Conservation (phyloP, 1,140 invertebrate genomes). For the Achatina immaculata region DNA sequence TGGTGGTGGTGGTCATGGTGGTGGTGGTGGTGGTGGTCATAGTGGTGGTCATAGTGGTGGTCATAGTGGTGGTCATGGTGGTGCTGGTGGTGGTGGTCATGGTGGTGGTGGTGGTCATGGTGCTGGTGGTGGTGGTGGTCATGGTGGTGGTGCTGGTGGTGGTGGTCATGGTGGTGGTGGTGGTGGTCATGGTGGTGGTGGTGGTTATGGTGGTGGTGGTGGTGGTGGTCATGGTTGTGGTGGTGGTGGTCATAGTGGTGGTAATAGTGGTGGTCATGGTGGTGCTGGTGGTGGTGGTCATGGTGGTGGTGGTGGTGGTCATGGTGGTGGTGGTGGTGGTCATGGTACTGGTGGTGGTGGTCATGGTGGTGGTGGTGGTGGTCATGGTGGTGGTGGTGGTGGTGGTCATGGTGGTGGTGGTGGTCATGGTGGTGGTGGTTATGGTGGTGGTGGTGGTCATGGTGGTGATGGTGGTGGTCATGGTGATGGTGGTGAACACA, state of each 20-base stretch:
- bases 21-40: too few species aligned
- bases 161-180: neutral
- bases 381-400: neutral
- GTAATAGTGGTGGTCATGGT: neutral
- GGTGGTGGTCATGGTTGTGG: too few species aligned
- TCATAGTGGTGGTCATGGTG: too few species aligned
- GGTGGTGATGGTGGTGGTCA: neutral
- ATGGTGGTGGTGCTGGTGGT: conserved; percentile 2
- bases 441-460: neutral
- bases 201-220: too few species aligned
- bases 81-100: conserved; percentile 40
- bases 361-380: neutral
- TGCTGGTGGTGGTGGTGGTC: conserved; percentile 30
- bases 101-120: conserved; percentile 45
- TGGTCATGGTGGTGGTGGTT: neutral
- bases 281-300: too few species aligned
- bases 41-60: too few species aligned
- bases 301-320: too few species aligned
- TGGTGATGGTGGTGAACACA: neutral
- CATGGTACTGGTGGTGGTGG: neutral
- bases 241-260: too few species aligned
- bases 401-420: neutral
- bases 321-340: neutral
- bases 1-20: conserved; percentile 31
- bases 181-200: too few species aligned